Base-by-base conservation (phyloP, 1,140 invertebrate genomes). In the Achatina immaculata region DNA sequence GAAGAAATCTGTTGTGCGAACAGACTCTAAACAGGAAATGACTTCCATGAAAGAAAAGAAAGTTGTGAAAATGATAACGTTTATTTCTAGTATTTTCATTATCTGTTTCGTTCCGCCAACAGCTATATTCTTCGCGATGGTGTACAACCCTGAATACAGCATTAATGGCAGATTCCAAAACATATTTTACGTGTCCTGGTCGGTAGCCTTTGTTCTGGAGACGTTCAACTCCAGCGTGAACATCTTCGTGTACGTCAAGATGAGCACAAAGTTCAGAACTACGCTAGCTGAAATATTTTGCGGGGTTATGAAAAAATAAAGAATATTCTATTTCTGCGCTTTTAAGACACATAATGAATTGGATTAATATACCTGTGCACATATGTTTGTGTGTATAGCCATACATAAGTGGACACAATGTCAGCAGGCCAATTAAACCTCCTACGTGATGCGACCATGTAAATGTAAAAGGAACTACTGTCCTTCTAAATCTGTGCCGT, bases 161-260 rank as follows among this genome's bases (percentile, higher is more conserved):
- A 34, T 40, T 14, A 34, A 21, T 2, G 74, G 74, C 19, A 55
- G 34, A 38, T 14, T 40, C 4, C 24, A 38, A 14, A 55, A 58
- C 31, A 1, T 76, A 1, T 76, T 62, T 36, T 62, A 38, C 24
- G 24, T 40, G 74, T 19, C 40, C 38, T 76, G 74, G 74, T 76
- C 74, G 19, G 28, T 76, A 1, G 48, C 48, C 7, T 62, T 58
- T 45, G 55, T 76, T 4, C 11, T 34, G 9, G 58, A 42, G 31
- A 34, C 48, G 14, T 34, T 51, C 74, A 58, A 65, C 36, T 48
- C 58, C 34, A 34, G 31, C 36, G 55, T 76, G 3, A 65, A 65
- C n/a, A 55, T 62, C 0, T 65, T 76, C n/a, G 55, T 58, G 0
- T 76, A 76, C 36, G 31, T 73, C 43, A 73, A 65, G 42, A 76